Evolutionary conservation across 2,888 invertebrate species (phyloP), one percentile per base, ranked within the genome.

Genomic region (Sphinx pinastri): DNA sequence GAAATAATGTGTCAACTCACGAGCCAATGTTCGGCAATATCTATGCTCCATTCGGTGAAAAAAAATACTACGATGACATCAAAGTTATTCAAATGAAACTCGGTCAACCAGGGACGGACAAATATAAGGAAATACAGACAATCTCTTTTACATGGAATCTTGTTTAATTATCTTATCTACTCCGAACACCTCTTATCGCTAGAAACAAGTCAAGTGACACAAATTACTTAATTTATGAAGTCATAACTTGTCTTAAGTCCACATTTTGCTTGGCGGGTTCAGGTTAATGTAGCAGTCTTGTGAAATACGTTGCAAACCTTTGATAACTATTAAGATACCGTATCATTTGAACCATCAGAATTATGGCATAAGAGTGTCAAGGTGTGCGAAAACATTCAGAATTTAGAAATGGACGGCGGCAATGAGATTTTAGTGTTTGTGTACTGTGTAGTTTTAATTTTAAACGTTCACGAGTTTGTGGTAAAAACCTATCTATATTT

Each of bases 291-390:
- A 49, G 63, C n/a, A 16, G 14, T 45, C 60, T 49, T 69, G 55
- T 51, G 12, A 55, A 71, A 67, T 66, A 67, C 74, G 75, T 76
- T 67, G 73, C 76, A 68, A 74, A 74, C 73, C 74, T 71, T 73
- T 71, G 47, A 55, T 63, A 49, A 47, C 63, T 63, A 63, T 63
- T 49, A 19, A 63, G 63, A 63, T 63, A 63, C 47, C 14, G 47
- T 63, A 63, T 49, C 16, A 58, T 16, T 45, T 57, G 16, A 49
- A 58, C 47, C 49, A 59, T 68, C 31, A 68, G n/a, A 58, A 68
- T 47, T 12, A 47, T 63, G 47, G 47, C 19, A 19, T 47, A 60
- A 60, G 12, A 60, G 49, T 47, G 49, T 63, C 49, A 63, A 49
- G 47, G 60, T 13, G 63, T 63, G 47, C 47, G 47, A 58, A 38